Percentiles rank a stretch among this genome's conserved stretches.
Evolutionary conservation across 1,140 invertebrate species (phyloP).

Genomic region (Ditylenchus dipsaci): DNA sequence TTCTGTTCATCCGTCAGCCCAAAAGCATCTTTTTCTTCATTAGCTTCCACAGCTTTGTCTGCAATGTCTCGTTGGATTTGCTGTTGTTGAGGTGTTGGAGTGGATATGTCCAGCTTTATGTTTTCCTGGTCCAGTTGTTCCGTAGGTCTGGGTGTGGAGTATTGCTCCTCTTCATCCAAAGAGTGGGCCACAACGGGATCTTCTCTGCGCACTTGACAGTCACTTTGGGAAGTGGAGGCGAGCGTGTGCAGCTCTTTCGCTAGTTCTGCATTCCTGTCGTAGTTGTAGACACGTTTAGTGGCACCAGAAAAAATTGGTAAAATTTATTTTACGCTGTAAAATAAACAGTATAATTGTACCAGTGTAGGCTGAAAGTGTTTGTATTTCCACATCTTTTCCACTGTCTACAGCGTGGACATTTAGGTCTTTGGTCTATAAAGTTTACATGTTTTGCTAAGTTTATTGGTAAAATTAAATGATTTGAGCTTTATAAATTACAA

Average conservation of each 20-base stretch:
- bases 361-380: constrained; percentile 40
- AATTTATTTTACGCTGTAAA: too few species aligned
- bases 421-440: constrained; percentile 28
- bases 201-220: constrained; percentile 18
- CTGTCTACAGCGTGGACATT: constrained; percentile 43
- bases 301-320: too few species aligned
- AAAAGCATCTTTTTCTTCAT: not conserved
- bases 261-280: constrained; percentile 51
- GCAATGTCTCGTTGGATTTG: constrained; percentile 1
- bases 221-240: constrained; percentile 12
- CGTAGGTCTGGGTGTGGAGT: constrained; percentile 2
- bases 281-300: constrained; percentile 31
- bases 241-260: constrained; percentile 30
- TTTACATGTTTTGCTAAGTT: too few species aligned
- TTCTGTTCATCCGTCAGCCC: not conserved
- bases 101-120: not conserved
- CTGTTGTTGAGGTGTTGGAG: not conserved
- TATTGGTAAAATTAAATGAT: too few species aligned
- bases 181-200: not conserved
- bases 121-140: too few species aligned
- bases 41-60: not conserved
- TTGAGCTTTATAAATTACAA: too few species aligned
- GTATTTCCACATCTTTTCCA: constrained; percentile 35
- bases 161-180: constrained; percentile 12
- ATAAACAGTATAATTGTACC: constrained; percentile 10